Evolutionary conservation across 2,888 invertebrate species (phyloP).

Genomic region (Oeneis ivallda): DNA sequence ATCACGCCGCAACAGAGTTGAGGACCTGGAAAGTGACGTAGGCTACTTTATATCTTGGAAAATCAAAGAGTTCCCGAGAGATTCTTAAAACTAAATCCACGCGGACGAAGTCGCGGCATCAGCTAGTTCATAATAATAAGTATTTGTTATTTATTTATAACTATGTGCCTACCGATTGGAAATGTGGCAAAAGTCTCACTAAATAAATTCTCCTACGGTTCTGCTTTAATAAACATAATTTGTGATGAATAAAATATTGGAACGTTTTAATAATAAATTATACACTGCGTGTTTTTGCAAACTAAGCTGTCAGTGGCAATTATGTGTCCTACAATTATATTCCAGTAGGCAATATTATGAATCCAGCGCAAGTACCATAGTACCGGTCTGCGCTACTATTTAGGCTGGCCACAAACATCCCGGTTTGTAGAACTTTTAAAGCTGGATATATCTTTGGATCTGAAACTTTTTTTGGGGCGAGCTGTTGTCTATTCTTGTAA

Average conservation of each 20-base stretch:
- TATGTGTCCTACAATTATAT: slow-evolving; percentile 26
- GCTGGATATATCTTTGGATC: no score
- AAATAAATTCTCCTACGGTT: neutral
- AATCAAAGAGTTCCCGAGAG: no score
- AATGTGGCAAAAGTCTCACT: neutral
- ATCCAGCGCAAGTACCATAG: slow-evolving; percentile 15
- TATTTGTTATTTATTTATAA: neutral
- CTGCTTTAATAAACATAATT: slow-evolving; percentile 14
- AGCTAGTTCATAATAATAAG: neutral
- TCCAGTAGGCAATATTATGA: slow-evolving; percentile 26
- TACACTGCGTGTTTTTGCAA: slow-evolving; percentile 18
- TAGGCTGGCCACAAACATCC: neutral
- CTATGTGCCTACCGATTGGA: neutral
- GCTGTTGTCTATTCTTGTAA: no score
- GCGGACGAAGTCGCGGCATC: no score
- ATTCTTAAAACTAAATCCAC: no score
- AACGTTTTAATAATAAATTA: slow-evolving; percentile 22
- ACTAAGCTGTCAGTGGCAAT: slow-evolving; percentile 28
- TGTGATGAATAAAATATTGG: slow-evolving; percentile 23
- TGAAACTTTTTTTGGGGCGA: no score
- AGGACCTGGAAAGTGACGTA: no score
- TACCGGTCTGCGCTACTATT: slow-evolving; percentile 3
- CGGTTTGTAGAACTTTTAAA: neutral
- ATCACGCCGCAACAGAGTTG: no score
- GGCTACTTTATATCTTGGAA: no score